Evolutionary conservation across 2,797 vertebrate species (phyloP).

Genomic region (Pangasius djambal): DNA sequence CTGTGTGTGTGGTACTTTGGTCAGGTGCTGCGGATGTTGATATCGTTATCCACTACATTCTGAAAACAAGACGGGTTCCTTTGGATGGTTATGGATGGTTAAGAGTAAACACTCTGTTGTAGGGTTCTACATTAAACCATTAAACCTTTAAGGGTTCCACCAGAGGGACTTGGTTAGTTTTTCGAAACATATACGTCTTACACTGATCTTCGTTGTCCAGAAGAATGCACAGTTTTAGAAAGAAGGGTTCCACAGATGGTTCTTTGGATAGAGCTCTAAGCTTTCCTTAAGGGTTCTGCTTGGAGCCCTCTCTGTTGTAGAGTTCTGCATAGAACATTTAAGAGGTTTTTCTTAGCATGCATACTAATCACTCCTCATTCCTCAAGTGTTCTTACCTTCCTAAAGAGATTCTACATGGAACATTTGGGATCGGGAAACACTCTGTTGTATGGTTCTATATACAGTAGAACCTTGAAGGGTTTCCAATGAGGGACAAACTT

Average conservation of each 20-base stretch:
- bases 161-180: not conserved
- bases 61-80: not conserved
- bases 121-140: not conserved
- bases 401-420: not conserved
- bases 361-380: not conserved
- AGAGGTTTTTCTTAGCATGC: too few species aligned
- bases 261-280: not conserved
- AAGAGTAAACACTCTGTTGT: not conserved
- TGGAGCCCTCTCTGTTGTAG: not conserved
- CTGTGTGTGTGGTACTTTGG: slow-evolving; percentile 12
- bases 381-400: not conserved
- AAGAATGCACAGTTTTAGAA: not conserved
- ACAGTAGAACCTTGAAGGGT: not conserved
- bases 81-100: not conserved
- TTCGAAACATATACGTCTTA: not conserved
- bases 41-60: not conserved
- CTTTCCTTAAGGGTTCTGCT: not conserved
- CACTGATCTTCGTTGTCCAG: not conserved
- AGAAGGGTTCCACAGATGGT: not conserved
- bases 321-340: not conserved
- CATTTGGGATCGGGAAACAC: not conserved
- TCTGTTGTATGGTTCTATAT: not conserved
- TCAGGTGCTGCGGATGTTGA: slow-evolving; percentile 1
- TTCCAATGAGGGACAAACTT: not conserved
- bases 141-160: not conserved